Conservation (phyloP, 2,888 invertebrate genomes). For the Sinodicranocentrus sp. region DNA sequence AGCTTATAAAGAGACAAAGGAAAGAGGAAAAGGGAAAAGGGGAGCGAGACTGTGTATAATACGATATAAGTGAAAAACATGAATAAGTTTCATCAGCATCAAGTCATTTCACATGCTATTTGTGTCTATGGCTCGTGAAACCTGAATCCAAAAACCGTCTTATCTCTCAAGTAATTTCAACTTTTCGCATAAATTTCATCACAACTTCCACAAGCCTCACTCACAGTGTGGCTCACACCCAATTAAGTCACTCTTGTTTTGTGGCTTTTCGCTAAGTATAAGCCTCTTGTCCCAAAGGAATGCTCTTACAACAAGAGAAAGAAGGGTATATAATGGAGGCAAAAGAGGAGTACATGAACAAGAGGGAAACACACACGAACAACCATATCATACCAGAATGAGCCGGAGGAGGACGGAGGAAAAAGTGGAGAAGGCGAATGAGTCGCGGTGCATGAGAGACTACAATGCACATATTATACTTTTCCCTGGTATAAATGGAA, state of each 20-base stretch:
- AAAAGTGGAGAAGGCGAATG: no score
- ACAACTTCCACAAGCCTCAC: slow-evolving; percentile 68
- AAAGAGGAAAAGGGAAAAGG: slow-evolving; percentile 34
- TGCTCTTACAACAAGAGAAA: slow-evolving; percentile 37
- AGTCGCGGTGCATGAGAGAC: no score
- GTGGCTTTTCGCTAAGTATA: slow-evolving; percentile 73
- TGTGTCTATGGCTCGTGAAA: slow-evolving; percentile 72
- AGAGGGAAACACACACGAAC: neutral
- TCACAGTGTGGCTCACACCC: slow-evolving; percentile 73
- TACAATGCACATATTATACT: no score
- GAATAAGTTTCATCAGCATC: slow-evolving; percentile 69
- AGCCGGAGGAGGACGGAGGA: neutral
- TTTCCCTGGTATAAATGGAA: no score
- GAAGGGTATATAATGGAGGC: neutral
- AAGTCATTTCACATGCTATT: slow-evolving; percentile 74
- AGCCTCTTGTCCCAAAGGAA: slow-evolving; percentile 71
- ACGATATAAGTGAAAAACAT: slow-evolving; percentile 59
- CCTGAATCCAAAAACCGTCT: slow-evolving; percentile 75
- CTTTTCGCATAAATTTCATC: slow-evolving; percentile 77
- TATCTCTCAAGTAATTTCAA: slow-evolving; percentile 77
- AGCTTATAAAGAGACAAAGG: slow-evolving; percentile 35
- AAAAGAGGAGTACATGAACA: slow-evolving; percentile 29
- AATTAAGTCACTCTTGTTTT: slow-evolving; percentile 77
- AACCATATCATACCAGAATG: neutral
- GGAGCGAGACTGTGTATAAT: slow-evolving; percentile 54